Evolutionary conservation across 2,888 invertebrate species (phyloP).

Genomic region (Drosophila leonis): DNA sequence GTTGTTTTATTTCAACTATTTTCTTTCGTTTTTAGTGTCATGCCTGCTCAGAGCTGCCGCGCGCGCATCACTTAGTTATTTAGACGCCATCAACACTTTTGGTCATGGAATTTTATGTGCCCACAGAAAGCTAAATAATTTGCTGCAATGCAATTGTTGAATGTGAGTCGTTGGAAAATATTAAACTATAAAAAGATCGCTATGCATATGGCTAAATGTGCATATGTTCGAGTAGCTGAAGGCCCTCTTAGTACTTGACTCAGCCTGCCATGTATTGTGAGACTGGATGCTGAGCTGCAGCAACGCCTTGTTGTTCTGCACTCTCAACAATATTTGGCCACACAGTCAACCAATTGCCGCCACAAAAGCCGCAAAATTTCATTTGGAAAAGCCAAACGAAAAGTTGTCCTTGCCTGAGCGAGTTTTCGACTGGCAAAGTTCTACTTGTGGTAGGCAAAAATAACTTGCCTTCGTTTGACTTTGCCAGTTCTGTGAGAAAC

Average conservation of each 20-base stretch:
- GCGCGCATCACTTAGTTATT: conserved; percentile 47
- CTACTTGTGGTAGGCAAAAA: conserved; percentile 26
- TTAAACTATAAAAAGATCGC: background rate
- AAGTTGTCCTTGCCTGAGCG: conserved; percentile 51
- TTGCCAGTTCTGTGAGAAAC: conserved; percentile 2
- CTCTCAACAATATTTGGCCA: conserved; percentile 42
- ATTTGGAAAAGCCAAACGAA: conserved; percentile 63
- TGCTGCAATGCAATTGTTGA: conserved; percentile 9
- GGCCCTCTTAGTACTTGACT: no score
- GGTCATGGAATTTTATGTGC: conserved; percentile 30
- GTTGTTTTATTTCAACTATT: background rate
- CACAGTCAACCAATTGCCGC: conserved; percentile 31
- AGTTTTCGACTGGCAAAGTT: conserved; percentile 38
- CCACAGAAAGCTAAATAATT: conserved; percentile 25
- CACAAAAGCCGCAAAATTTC: conserved; percentile 67
- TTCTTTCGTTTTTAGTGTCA: conserved; percentile 26
- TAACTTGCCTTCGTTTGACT: conserved; percentile 23
- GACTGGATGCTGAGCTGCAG: background rate
- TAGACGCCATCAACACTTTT: conserved; percentile 55
- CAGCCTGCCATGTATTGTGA: no score
- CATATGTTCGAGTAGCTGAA: no score
- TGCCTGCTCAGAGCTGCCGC: conserved; percentile 16
- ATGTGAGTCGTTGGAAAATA: background rate
- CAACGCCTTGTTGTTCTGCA: conserved; percentile 3
- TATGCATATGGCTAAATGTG: background rate